Percentiles rank a stretch among this genome's conserved stretches.
Evolutionary conservation across 2,797 vertebrate species (phyloP).

Genomic region (Ctenopoma multispine): DNA sequence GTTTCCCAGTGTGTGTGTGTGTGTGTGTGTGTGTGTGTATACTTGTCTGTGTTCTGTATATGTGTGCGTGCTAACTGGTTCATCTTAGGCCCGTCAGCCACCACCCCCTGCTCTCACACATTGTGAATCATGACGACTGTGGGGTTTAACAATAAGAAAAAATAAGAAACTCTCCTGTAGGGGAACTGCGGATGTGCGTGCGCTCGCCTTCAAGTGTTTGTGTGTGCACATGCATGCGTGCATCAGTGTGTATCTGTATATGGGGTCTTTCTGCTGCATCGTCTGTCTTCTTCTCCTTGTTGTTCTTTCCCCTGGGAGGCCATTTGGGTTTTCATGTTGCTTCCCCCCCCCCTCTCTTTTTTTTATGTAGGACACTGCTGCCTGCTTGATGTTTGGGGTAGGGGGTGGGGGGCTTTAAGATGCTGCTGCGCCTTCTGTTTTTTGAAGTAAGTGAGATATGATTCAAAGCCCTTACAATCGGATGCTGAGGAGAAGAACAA

Average conservation of each 20-base stretch:
- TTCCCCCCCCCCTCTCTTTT: constrained; percentile 5
- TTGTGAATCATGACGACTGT: constrained; percentile 61
- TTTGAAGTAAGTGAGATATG: constrained; percentile 63
- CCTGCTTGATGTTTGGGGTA: constrained; percentile 65
- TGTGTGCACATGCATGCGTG: constrained; percentile 17
- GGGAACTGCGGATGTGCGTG: constrained; percentile 30
- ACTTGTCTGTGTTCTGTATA: neutral
- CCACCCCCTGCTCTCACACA: constrained; percentile 42
- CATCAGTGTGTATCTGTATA: constrained; percentile 41
- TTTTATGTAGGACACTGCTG: constrained; percentile 75
- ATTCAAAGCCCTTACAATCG: constrained; percentile 75
- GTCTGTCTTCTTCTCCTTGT: constrained; percentile 55
- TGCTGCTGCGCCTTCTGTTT: constrained; percentile 60
- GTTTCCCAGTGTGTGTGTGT: neutral
- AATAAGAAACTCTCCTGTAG: constrained; percentile 49
- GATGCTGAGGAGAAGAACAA: constrained; percentile 59
- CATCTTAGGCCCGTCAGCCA: constrained; percentile 50
- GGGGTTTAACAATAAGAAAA: constrained; percentile 45
- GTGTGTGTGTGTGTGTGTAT: neutral
- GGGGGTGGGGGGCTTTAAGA: constrained; percentile 47
- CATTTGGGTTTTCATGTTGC: constrained; percentile 64
- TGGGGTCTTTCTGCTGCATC: constrained; percentile 46
- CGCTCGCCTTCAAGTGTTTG: constrained; percentile 1
- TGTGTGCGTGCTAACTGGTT: constrained; percentile 34
- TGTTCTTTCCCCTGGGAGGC: constrained; percentile 63